Evolutionary conservation across 1,140 invertebrate genomes (phyloP).

Genomic region (Plectrocnemia conspersa): DNA sequence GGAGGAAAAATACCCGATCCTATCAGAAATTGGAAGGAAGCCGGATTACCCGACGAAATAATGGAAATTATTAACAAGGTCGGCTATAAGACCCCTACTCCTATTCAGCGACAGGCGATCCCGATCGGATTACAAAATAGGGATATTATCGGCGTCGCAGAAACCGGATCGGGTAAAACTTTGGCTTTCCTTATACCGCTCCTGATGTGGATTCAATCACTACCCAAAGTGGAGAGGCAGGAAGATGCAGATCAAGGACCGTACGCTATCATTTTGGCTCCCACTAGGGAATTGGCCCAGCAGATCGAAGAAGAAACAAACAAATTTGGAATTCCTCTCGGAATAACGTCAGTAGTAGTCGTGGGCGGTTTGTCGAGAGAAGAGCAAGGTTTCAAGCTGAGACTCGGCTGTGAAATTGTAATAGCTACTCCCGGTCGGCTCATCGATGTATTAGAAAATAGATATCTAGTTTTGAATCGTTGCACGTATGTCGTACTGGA

Average conservation of each 20-base stretch:
- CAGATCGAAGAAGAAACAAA: slow-evolving; percentile 99
- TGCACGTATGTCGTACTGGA: slow-evolving; percentile 93
- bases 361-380: slow-evolving; percentile 97
- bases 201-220: slow-evolving; percentile 94
- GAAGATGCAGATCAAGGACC: slow-evolving; percentile 96
- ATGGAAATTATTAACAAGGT: slow-evolving; percentile 93
- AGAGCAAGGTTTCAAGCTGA: slow-evolving; percentile 95
- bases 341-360: slow-evolving; percentile 94
- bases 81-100: slow-evolving; percentile 97
- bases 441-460: slow-evolving; percentile 97
- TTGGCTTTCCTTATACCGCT: slow-evolving; percentile 97
- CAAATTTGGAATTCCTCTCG: slow-evolving; percentile 93
- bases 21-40: slow-evolving; percentile 92
- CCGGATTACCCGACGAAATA: slow-evolving; percentile 85
- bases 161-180: slow-evolving; percentile 98
- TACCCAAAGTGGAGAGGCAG: slow-evolving; percentile 91
- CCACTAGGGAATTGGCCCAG: slow-evolving; percentile 97
- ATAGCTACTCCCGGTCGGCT: slow-evolving; percentile 99
- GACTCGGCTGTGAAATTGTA: slow-evolving; percentile 99
- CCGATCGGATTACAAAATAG: slow-evolving; percentile 98
- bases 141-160: slow-evolving; percentile 99
- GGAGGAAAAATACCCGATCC: slow-evolving; percentile 97
- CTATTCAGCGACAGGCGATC: slow-evolving; percentile 98
- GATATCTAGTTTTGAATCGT: slow-evolving; percentile 93
- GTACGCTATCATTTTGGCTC: slow-evolving; percentile 97